These are phyloP conservation scores for Brachionus manjavacas DNA, from an alignment of 1,140 invertebrate genomes.

Conservation along the genomic window DNA sequence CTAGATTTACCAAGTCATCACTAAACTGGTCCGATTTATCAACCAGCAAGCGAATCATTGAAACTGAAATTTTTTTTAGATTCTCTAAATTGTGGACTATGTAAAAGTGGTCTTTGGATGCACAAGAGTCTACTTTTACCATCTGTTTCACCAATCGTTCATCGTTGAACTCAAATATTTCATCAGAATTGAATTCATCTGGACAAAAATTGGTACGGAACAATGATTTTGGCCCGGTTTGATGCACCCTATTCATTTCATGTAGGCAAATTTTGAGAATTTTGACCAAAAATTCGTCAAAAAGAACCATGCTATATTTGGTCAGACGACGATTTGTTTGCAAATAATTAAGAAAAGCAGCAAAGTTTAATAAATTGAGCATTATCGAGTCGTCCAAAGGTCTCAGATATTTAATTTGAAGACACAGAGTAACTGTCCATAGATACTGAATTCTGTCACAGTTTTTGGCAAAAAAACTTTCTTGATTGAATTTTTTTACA, in stretches of 20 bases:
- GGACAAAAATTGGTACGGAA: neutral
- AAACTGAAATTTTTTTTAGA: neutral
- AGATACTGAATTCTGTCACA: neutral
- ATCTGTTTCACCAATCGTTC: neutral
- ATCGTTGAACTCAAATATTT: slow-evolving; percentile 5
- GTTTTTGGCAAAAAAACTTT: neutral
- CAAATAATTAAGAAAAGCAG: neutral
- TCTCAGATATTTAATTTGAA: slow-evolving; percentile 13
- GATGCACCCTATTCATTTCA: neutral
- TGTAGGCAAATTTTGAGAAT: neutral
- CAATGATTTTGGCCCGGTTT: neutral
- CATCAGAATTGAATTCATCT: neutral
- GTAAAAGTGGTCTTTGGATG: neutral
- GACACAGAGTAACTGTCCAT: neutral
- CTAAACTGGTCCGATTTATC: neutral
- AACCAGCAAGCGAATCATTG: neutral
- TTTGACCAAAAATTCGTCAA: neutral
- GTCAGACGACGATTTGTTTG: neutral
- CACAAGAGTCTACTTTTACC: neutral
- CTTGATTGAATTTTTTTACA: neutral
- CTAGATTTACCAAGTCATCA: neutral
- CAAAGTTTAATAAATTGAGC: neutral
- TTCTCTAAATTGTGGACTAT: neutral
- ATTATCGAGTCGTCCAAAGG: neutral
- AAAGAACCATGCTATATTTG: neutral